Evolutionary conservation across 2,797 vertebrate genomes (phyloP), one percentile per base, ranked within the genome.

Genomic region (Emys orbicularis): DNA sequence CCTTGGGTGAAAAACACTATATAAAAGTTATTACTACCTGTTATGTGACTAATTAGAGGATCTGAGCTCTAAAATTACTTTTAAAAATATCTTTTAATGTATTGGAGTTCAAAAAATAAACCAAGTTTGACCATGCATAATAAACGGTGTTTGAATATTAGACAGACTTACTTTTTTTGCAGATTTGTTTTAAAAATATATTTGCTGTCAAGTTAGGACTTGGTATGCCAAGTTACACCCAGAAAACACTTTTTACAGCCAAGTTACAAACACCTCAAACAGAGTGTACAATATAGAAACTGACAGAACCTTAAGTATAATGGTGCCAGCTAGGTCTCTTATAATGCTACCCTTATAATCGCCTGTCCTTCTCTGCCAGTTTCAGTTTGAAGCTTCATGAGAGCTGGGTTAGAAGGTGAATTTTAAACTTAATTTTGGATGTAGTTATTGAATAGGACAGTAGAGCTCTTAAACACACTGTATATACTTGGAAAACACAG

Each of bases 381-480:
- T 94, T 95, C 91, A 96, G 81, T 91, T 94, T 97, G 94, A 95
- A 96, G 85, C 96, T 95, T 97, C 93, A 86, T 93, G 81, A 83
- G 5, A 68, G 8, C 86, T 95, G 76, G 49, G 79, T 88, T 97
- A 84, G 87, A 93, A 92, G 95, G 96, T 81, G 95, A 84, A 97
- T 96, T 96, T 87, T 91, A 65, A 90, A 27, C 89, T 96, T 96
- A 94, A 92, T 95, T 95, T 97, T 97, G 95, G 95, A 95, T 80
- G 89, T 95, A 83, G 86, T 91, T 97, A 96, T 96, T 88, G 95
- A 97, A 97, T 97, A 97, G 93, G 95, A 98, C 96, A 96, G 93
- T 96, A 86, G 97, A 97, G 96, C 90, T 95, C 95, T 96, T 91
- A 97, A 97, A 94, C 91, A 92, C 92, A 90, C 85, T 97, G 77